Conservation (phyloP, 2,888 invertebrate species). For the Cantharis rufa region DNA sequence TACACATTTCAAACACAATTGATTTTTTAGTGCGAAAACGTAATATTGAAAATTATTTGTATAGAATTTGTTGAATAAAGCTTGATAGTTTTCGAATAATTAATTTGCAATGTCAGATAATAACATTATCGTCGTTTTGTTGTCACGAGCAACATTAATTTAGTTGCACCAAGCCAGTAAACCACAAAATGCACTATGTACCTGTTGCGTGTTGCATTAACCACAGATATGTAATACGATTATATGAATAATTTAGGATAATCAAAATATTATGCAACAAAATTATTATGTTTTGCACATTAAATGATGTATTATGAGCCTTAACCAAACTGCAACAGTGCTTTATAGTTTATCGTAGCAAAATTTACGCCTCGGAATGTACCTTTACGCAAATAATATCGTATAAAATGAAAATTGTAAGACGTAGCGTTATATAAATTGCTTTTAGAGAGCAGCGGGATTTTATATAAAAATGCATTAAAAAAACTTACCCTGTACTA, state of each 20-base stretch:
- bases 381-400: not conserved
- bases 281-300: not conserved
- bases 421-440: not conserved
- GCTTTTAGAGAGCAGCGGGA: not conserved
- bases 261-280: not conserved
- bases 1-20: not conserved
- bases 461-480: conserved; percentile 13
- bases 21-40: not conserved
- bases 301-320: not conserved
- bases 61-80: not conserved
- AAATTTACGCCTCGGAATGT: not conserved
- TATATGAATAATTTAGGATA: conserved; percentile 4
- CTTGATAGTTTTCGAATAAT: conserved; percentile 9
- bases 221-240: conserved; percentile 11
- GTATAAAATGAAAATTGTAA: not conserved
- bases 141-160: conserved; percentile 18
- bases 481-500: conserved; percentile 79
- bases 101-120: conserved; percentile 17
- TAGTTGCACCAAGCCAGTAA: conserved; percentile 12
- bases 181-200: conserved; percentile 32
- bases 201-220: conserved; percentile 33
- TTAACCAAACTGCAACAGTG: not conserved
- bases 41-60: not conserved
- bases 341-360: not conserved
- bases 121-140: conserved; percentile 13